phyloP scores from a whole-genome alignment of 2,888 invertebrate species.

The Xylophagus ater region DNA sequence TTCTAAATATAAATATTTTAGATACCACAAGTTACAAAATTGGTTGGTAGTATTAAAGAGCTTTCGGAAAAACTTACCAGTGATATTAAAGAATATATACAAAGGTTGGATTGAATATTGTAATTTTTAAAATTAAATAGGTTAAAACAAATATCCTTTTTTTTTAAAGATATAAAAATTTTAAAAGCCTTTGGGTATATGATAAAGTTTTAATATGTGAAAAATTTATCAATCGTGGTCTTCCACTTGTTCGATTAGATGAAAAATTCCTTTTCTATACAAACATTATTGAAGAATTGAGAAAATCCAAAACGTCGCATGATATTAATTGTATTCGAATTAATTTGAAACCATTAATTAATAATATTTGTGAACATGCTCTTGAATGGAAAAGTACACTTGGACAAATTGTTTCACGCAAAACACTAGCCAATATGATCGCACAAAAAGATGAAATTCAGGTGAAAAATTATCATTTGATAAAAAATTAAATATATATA shows the following conservation, averaged over 20 bases:
- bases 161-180: constrained; percentile 54
- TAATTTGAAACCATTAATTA: constrained; percentile 59
- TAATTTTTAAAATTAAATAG: background rate
- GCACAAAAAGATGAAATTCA: constrained; percentile 58
- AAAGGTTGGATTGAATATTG: constrained; percentile 39
- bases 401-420: constrained; percentile 54
- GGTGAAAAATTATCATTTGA: constrained; percentile 34
- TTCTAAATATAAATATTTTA: no score
- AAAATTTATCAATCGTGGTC: constrained; percentile 59
- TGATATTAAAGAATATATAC: constrained; percentile 52
- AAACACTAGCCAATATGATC: constrained; percentile 56
- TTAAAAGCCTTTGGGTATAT: constrained; percentile 61
- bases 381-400: constrained; percentile 67
- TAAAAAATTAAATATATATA: background rate
- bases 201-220: constrained; percentile 65
- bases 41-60: constrained; percentile 54
- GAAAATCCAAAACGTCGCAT: constrained; percentile 45
- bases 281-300: constrained; percentile 57
- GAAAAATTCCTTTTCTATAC: constrained; percentile 78
- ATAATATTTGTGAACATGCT: constrained; percentile 60
- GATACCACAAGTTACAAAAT: constrained; percentile 57
- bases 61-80: constrained; percentile 52
- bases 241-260: constrained; percentile 55
- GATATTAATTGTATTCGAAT: constrained; percentile 59
- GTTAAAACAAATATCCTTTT: background rate